phyloP scores from a whole-genome alignment of 2,113 vertebrate genomes.

The Trochalopteron elliotii region DNA sequence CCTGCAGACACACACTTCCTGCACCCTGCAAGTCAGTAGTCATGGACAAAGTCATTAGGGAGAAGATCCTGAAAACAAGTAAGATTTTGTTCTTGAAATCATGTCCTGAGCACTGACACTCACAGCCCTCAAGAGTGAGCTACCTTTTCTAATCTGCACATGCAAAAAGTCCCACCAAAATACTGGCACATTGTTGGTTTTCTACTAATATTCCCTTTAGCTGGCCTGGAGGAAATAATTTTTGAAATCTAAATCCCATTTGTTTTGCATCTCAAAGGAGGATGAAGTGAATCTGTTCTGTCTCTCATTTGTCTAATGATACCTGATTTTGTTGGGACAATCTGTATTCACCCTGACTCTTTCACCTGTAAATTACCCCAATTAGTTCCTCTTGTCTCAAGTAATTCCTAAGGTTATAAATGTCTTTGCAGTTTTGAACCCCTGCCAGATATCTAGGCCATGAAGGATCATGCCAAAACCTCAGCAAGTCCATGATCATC shows the following conservation, averaged over 20 bases:
- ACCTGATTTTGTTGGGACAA: not conserved
- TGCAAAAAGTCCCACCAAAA: not conserved
- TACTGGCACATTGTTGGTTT: not conserved
- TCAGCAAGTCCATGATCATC: not conserved
- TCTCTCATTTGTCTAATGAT: not conserved
- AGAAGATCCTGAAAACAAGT: not conserved
- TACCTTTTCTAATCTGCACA: not conserved
- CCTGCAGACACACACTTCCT: not conserved
- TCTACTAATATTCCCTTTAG: not conserved
- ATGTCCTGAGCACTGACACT: not conserved
- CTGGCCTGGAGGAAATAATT: not conserved
- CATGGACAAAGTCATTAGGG: not conserved
- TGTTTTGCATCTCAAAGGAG: not conserved
- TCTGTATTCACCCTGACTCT: not conserved
- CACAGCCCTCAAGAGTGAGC: not conserved
- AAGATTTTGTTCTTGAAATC: not conserved
- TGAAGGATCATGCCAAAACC: not conserved
- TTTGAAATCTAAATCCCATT: not conserved
- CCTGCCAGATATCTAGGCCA: not conserved
- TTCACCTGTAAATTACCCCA: not conserved
- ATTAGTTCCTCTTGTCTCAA: not conserved
- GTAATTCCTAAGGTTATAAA: not conserved
- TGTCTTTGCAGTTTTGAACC: not conserved
- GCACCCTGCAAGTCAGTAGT: not conserved
- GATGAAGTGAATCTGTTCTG: not conserved